Evolutionary conservation across 2,113 vertebrate species (phyloP), one percentile per base, ranked within the genome.

Genomic region (Apodemus speciosus): DNA sequence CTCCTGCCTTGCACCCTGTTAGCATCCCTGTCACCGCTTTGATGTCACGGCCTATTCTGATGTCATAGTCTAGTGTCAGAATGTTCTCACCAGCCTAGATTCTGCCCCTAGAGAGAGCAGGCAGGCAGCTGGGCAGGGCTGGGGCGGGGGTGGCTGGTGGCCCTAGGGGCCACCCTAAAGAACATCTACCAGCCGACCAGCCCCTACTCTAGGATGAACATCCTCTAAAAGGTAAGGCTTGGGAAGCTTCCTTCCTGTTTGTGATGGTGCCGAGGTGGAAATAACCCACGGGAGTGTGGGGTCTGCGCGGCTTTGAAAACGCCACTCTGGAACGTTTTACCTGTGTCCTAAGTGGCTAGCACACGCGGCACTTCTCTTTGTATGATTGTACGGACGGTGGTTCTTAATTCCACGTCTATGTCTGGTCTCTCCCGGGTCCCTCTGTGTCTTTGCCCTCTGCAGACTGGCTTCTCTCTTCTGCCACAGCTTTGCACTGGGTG

Each of bases 1-100:
- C 35, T 92, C 53, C 16, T 43, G 32, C 27, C 60, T 56, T n/a
- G 58, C 4, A 46, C 72, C n/a, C 73, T 62, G 49, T 16, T 86
- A 43, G 27, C 66, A 53, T 38, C 25, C 56, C 38, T 88, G 69
- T 4, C 49, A 68, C 25, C 23, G 32, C 21, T 2, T 1, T 94
- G 96, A 96, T 89, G 94, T 96, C 95, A 95, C 38, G 93, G 49
- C 49, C 92, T 80, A 93, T 93, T 96, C 91, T 97, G 96, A 96
- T 85, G 73, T 96, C 94, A 97, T 46, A 95, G 49, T 40, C 88
- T 27, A 32, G 80, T 5, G 40, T 60, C 72, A 66, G 86, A 93
- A 73, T 88, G 38, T 66, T 18, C 60, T 51, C 18, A 46, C 75
- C 46, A 66, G 85, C 73, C 68, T 32, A 69, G 68, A 64, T 90